Base-by-base conservation (phyloP, 2,888 invertebrate genomes). In the Siphlonurus alternatus region DNA sequence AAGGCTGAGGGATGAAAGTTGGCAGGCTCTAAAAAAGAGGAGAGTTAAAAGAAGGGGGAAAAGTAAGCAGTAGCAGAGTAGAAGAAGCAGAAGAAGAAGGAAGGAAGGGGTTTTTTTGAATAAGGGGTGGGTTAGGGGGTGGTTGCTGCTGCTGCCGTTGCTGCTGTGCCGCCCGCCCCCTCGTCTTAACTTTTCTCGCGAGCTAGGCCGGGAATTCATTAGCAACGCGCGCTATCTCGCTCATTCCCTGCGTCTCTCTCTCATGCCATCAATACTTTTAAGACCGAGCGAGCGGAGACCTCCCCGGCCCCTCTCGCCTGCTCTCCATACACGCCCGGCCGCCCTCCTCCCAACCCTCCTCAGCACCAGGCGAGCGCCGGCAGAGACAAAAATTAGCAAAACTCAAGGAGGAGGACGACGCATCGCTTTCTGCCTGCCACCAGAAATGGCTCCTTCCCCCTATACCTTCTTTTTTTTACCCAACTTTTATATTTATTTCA, bases 121-220 rank as follows among this genome's bases (percentile, higher is more conserved):
- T 38, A 38, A 38, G 38, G 38, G 38, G n/a, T n/a, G n/a, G 53
- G 53, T 10, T 10, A 51, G n/a, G 53, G 53, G 53, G 56, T 56
- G 56, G 56, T 20, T 38, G 38, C 38, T 38, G 15, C 38, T 38
- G 38, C 38, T 15, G 38, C 38, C 15, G 38, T 38, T 10, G 5
- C 7, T 38, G 38, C 38, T 15, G 15, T 15, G 7, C 38, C 15
- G 7, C 38, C 38, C 5, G 15, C 38, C 38, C 38, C 38, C 38
- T 20, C 22, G 56, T 56, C 56, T 56, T 56, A 56, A 56, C 56
- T 56, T 56, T 56, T 56, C 56, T 56, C 56, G 56, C 56, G 56
- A 56, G 56, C 56, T 22, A n/a, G 56, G 56, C 56, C 22, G 56
- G 56, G 56, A 56, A 56, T 56, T 56, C 56, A 56, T 56, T 56